phyloP scores from a whole-genome alignment of 2,113 vertebrate species.

The Oncorhynchus nerka region DNA sequence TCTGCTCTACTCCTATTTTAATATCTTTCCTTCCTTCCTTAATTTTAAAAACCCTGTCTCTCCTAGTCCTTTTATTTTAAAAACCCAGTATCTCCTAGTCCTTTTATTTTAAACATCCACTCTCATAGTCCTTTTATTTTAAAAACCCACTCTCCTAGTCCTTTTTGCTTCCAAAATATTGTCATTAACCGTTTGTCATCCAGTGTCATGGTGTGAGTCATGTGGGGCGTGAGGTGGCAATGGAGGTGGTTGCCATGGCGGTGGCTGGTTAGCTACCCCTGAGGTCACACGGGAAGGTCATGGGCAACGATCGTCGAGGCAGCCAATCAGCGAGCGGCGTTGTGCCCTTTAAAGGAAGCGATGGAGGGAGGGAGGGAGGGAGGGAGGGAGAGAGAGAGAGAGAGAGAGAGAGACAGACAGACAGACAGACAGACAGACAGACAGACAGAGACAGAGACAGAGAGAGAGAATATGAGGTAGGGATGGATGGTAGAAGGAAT shows the following conservation, averaged over 20 bases:
- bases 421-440: no score
- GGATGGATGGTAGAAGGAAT: slow-evolving; percentile 6
- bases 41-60: no score
- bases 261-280: slow-evolving; percentile 26
- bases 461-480: slow-evolving; percentile 9
- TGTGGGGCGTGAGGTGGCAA: not conserved
- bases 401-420: not conserved
- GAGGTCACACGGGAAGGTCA: slow-evolving; percentile 60
- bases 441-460: not conserved
- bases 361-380: not conserved
- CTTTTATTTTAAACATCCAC: no score
- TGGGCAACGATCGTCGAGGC: slow-evolving; percentile 23
- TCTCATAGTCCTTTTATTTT: not conserved
- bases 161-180: not conserved
- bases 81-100: no score
- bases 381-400: not conserved
- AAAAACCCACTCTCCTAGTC: not conserved
- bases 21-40: not conserved
- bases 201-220: not conserved
- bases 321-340: slow-evolving; percentile 56
- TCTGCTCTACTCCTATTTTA: not conserved
- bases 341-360: slow-evolving; percentile 60
- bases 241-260: not conserved
- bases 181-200: not conserved
- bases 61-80: no score